These are phyloP conservation scores for Hucho hucho DNA, from an alignment of 2,113 vertebrate genomes.

Conservation along the genomic window DNA sequence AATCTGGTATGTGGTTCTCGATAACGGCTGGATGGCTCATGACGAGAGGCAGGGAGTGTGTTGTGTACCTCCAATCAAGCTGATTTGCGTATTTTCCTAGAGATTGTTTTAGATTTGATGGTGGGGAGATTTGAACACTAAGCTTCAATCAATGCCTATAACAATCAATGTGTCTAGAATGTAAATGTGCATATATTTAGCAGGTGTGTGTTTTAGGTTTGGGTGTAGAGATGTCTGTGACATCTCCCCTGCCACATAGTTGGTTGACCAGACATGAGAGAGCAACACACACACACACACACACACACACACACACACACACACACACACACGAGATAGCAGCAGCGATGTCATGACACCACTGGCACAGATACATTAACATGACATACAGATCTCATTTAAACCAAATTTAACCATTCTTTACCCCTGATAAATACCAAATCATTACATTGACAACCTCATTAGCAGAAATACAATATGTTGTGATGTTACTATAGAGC, in stretches of 20 bases:
- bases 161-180: no score
- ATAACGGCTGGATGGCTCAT: no score
- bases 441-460: neutral
- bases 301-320: neutral
- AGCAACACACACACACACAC: neutral
- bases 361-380: neutral
- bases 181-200: constrained; percentile 12
- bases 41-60: no score
- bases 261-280: neutral
- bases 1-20: no score
- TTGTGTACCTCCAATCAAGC: no score
- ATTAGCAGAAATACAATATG: neutral
- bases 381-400: neutral
- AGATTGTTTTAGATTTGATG: no score
- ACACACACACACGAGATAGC: constrained; percentile 1
- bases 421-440: neutral
- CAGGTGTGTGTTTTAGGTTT: constrained; percentile 4
- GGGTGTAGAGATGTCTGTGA: neutral
- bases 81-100: no score
- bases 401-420: neutral
- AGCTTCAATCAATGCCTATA: no score
- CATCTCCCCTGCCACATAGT: neutral
- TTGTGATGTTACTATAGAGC: no score
- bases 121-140: no score
- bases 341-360: neutral